A percentile compares a stretch with the other conserved stretches of the same genome.
These are phyloP conservation scores for Paedocypris micromegethes DNA, from an alignment of 2,797 vertebrate species.

Conservation along the genomic window DNA sequence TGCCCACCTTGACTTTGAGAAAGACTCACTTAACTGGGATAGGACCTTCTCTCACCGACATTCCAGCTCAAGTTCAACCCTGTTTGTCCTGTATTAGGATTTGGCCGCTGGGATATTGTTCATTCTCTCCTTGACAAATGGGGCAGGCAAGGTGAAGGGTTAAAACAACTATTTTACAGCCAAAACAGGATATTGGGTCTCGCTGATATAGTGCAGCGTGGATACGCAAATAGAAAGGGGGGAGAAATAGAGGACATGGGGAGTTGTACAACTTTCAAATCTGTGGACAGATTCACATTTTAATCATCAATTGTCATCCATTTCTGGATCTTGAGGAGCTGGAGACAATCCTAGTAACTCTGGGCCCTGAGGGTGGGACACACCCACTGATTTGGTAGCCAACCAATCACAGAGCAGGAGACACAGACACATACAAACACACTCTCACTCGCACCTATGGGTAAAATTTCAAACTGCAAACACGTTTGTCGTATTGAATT, in stretches of 20 bases:
- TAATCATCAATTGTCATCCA: no score
- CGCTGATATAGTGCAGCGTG: conserved; percentile 44
- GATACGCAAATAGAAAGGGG: conserved; percentile 42
- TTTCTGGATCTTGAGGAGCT: no score
- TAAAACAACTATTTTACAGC: conserved; percentile 58
- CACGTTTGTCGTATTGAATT: no score
- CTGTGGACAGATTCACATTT: no score
- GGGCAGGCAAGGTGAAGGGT: conserved; percentile 57
- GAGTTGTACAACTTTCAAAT: conserved; percentile 46
- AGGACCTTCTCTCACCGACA: conserved; percentile 48
- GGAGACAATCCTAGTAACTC: no score
- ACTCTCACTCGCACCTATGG: no score
- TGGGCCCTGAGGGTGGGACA: no score
- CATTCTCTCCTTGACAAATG: conserved; percentile 61
- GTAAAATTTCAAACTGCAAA: no score
- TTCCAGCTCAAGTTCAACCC: conserved; percentile 60
- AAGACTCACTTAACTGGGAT: conserved; percentile 52
- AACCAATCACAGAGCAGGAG: no score
- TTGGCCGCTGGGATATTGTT: conserved; percentile 58
- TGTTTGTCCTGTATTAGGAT: conserved; percentile 56
- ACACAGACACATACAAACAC: no score
- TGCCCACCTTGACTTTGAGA: conserved; percentile 65
- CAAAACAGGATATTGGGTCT: conserved; percentile 67
- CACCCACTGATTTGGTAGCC: no score
- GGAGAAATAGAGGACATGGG: conserved; percentile 4